These are phyloP conservation scores for Tyto alba DNA, from an alignment of 2,113 vertebrate species.

Conservation along the genomic window DNA sequence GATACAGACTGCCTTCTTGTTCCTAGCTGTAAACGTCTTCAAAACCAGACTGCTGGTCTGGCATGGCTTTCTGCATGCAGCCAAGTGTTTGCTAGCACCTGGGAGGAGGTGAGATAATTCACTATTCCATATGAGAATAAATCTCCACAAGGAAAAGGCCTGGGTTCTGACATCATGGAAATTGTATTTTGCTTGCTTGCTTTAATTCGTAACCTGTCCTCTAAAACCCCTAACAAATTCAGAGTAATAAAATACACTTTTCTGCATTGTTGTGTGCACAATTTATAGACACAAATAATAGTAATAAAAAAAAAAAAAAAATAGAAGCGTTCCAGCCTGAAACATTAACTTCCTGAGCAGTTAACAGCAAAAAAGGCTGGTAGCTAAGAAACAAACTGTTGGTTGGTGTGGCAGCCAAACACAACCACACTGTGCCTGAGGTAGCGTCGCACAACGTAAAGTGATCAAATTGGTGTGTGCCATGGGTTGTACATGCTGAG, in stretches of 20 bases:
- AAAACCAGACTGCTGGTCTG: background rate
- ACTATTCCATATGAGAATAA: fast-evolving
- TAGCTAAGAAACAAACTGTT: background rate
- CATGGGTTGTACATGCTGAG: fast-evolving
- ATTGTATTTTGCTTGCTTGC: background rate
- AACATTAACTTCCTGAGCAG: background rate
- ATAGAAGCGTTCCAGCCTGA: background rate
- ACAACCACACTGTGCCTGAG: background rate
- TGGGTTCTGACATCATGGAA: background rate
- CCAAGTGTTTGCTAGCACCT: background rate
- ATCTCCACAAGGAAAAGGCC: background rate
- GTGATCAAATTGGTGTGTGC: background rate
- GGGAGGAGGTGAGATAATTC: background rate
- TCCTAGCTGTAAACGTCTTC: background rate
- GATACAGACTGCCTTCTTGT: background rate
- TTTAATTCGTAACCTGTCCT: background rate
- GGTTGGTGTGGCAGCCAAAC: background rate
- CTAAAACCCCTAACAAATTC: background rate
- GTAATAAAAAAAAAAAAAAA: background rate
- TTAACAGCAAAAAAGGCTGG: background rate
- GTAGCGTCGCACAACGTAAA: fast-evolving
- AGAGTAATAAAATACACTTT: background rate
- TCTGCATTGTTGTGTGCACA: background rate
- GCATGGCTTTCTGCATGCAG: background rate
- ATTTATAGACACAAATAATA: background rate